Base-by-base conservation (phyloP, 2,797 vertebrate genomes). In the Gymnothorax javanicus region DNA sequence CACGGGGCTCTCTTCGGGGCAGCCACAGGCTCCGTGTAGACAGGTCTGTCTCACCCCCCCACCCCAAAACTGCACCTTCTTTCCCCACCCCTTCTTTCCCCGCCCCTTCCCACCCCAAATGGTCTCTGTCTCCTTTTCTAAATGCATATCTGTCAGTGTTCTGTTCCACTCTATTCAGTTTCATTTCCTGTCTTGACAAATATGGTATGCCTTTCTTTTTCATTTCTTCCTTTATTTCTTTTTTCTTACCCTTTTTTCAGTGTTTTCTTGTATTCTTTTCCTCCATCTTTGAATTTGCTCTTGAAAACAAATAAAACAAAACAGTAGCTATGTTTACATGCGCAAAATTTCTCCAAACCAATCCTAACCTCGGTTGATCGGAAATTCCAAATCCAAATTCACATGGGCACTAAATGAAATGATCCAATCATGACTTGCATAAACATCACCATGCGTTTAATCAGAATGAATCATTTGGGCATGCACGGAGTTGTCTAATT, bases 1-100 rank as follows among this genome's bases (percentile, higher is more conserved):
- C 94, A 92, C 93, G 93, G 93, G 93, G 93, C 94, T 93, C 94
- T 95, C 33, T 43, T 43, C 95, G 90, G 94, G 93, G 91, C 94
- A 94, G 92, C 91, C 94, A 87, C 94, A 94, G 87, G 90, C 94
- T 89, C 93, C 95, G 90, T 96, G 96, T 95, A 95, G 96, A 93
- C 96, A 96, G 96, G 95, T 96, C 94, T 89, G 95, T 95, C 92
- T 88, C 93, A 92, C 92, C 93, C 90, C 93, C 92, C 91, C 91
- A 43, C 33, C 33, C 33, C 33, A 43, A 43, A 43, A 43, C 33
- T 43, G 33, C 33, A 43, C 33, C 33, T 43, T 43, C 33, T 43
- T 43, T 91, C 90, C 86, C 15, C 50, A 9, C 11, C 75, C 67
- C 23, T 9, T 23, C 62, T 1, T 17, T 58, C 52, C 1, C 71